phyloP scores from a whole-genome alignment of 2,888 invertebrate genomes.

The Cataglyphis albicans region DNA sequence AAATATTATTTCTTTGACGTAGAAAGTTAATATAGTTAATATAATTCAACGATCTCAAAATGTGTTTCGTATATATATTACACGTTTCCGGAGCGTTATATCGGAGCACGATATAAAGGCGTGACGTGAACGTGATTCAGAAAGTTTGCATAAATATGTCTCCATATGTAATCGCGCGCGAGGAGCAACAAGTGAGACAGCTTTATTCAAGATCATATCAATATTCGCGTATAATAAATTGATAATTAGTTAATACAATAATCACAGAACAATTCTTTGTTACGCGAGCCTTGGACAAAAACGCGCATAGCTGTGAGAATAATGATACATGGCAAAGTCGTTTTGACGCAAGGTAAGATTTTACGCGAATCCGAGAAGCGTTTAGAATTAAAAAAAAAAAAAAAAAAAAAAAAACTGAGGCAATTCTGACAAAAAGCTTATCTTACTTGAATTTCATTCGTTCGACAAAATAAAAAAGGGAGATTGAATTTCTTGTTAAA shows the following conservation, averaged over 20 bases:
- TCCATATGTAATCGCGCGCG: not conserved
- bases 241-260: constrained; percentile 45
- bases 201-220: not conserved
- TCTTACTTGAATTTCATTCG: not conserved
- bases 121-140: not conserved
- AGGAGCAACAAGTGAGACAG: constrained; percentile 30
- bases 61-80: not conserved
- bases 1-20: not conserved
- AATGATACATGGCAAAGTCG: constrained; percentile 22
- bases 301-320: not conserved
- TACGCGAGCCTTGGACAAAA: not conserved
- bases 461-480: not conserved
- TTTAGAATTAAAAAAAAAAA: too few species aligned
- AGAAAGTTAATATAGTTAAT: not conserved
- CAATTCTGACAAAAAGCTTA: not conserved
- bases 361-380: not conserved
- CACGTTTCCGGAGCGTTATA: not conserved
- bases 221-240: not conserved
- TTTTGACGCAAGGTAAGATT: not conserved
- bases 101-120: not conserved
- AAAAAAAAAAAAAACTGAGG: not conserved
- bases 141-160: not conserved
- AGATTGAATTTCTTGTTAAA: not conserved
- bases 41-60: not conserved
- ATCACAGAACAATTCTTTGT: not conserved